Conservation (phyloP, 2,888 invertebrate genomes). For the Anoncus sp. region DNA sequence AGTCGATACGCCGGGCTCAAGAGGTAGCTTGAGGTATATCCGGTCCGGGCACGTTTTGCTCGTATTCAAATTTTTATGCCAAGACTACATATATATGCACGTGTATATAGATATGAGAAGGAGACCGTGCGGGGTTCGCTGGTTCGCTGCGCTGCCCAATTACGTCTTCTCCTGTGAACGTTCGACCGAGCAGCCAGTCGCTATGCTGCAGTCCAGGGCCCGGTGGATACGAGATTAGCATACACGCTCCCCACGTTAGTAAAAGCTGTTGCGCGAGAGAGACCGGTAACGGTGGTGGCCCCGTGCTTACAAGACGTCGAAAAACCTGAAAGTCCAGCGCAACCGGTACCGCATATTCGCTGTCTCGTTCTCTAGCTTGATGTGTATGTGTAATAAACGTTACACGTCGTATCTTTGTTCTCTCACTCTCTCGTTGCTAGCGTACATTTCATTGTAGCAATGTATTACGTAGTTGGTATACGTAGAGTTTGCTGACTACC, state of each 20-base stretch:
- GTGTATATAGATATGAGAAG: not conserved
- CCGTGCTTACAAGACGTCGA: conserved; percentile 37
- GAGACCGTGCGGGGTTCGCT: conserved; percentile 30
- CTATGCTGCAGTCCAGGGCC: conserved; percentile 20
- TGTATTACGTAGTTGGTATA: conserved; percentile 5
- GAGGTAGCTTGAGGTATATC: conserved; percentile 32
- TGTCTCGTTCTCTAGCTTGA: not conserved
- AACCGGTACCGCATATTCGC: conserved; percentile 3
- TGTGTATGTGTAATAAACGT: not conserved
- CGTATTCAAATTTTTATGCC: conserved; percentile 63
- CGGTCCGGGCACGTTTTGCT: conserved; percentile 58
- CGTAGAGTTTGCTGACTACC: conserved; percentile 31
- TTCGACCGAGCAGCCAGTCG: conserved; percentile 41
- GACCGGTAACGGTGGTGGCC: conserved; percentile 64
- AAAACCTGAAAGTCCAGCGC: conserved; percentile 57
- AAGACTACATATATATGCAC: conserved; percentile 9
- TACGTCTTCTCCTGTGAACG: conserved; percentile 53
- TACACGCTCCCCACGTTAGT: conserved; percentile 66
- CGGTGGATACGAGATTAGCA: conserved; percentile 72
- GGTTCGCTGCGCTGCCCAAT: conserved; percentile 61
- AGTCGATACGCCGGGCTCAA: not conserved
- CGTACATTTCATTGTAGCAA: not conserved
- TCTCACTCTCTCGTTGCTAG: conserved; percentile 4
- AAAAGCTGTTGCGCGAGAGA: conserved; percentile 51
- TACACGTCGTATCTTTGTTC: not conserved